A percentile compares a stretch with the other conserved stretches of the same genome.
phyloP scores from a whole-genome alignment of 2,888 invertebrate genomes.

The Rosalia funebris region DNA sequence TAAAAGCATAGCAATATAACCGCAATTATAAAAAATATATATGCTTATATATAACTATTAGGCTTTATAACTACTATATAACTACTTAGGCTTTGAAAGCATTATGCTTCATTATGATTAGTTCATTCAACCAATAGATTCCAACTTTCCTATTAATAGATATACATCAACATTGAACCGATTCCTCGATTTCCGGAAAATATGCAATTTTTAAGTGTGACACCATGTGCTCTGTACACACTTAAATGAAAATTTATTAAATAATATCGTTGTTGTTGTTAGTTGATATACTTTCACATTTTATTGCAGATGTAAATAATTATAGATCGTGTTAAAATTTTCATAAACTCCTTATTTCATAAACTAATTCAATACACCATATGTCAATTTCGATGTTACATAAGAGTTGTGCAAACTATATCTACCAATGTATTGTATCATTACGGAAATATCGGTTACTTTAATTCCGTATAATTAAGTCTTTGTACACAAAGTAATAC shows the following conservation, averaged over 20 bases:
- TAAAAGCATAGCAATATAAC: too few species aligned
- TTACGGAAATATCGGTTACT: constrained; percentile 7
- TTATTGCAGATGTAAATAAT: constrained; percentile 48
- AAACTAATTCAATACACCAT: constrained; percentile 21
- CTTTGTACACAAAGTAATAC: neutral
- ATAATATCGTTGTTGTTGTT: neutral
- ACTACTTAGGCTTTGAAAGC: too few species aligned
- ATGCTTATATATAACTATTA: too few species aligned
- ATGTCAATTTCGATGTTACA: constrained; percentile 19
- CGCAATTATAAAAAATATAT: too few species aligned
- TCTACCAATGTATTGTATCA: neutral
- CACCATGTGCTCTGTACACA: too few species aligned
- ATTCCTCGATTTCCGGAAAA: too few species aligned
- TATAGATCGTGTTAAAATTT: constrained; percentile 4
- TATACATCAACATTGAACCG: too few species aligned
- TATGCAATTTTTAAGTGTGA: too few species aligned
- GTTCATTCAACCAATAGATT: too few species aligned
- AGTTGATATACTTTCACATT: constrained; percentile 62
- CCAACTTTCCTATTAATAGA: too few species aligned
- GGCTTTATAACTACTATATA: too few species aligned
- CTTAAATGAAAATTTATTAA: neutral
- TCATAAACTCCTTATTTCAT: constrained; percentile 21
- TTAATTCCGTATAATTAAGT: constrained; percentile 1
- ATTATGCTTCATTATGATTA: too few species aligned
- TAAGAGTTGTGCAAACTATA: constrained; percentile 4